Base-by-base conservation (phyloP, 2,113 vertebrate genomes). In the Coreoperca whiteheadi region DNA sequence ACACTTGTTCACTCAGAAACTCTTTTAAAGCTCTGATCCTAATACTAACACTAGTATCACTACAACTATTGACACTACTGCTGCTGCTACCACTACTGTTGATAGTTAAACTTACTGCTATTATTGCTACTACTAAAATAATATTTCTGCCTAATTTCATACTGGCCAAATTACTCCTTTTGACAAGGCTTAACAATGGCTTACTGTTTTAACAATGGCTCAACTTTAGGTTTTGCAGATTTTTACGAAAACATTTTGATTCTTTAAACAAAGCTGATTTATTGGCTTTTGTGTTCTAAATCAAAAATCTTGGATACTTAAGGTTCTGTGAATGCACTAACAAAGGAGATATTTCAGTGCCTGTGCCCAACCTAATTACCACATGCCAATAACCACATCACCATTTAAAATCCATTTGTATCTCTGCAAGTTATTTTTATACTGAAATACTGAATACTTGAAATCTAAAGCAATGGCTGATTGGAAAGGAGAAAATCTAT, bases 1-100 rank as follows among this genome's bases (percentile, higher is more conserved):
- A 73, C 77, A 54, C 65, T 67, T 81, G 11, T 73, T 83, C 67
- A 54, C 34, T 78, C 48, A 39, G 16, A 37, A 54, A 23, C 50
- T 65, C 69, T 39, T 46, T 54, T 32, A 39, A 51, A 68, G 14
- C 46, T 65, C 59, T 43, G 21, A 59, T 56, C 25, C n/a, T n/a
- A n/a, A n/a, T 25, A 30, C 57, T 63, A 34, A 65, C 11, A 51
- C 51, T 20, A 3, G 18, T 15, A 59, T 25, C 11, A 67, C 9
- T 30, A 23, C 28, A 59, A 23, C 53, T 56, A 28, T 12, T 25
- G 1, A 8, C 15, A 23, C 7, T 7, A 30, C 34, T 28, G 6
- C 39, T 65, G 37, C 37, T 70, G 59, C 57, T 56, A 28, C 16
- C 20, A n/a, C 48, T 16, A 5, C 46, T 15, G 12, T 7, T 51